Evolutionary conservation across 2,797 vertebrate species (phyloP).

Genomic region (Rhodeus uyekii): DNA sequence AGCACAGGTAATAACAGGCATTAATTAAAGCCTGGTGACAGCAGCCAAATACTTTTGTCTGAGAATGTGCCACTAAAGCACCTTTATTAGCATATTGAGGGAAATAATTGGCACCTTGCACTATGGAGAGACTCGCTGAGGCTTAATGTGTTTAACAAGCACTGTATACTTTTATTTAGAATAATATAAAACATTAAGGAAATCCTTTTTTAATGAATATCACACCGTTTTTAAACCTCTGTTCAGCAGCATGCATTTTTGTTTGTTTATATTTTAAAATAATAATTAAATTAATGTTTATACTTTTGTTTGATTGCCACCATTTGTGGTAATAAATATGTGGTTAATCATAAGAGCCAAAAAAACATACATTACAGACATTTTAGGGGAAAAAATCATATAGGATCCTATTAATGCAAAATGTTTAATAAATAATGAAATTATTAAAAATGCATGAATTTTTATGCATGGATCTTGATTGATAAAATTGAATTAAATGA

Average conservation of each 20-base stretch:
- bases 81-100: constrained; percentile 42
- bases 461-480: not conserved
- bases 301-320: not conserved
- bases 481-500: not conserved
- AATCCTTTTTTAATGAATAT: not conserved
- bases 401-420: not conserved
- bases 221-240: not conserved
- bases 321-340: not conserved
- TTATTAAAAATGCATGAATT: not conserved
- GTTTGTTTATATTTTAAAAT: not conserved
- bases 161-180: not conserved
- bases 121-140: not conserved
- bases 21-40: constrained; percentile 60
- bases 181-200: not conserved
- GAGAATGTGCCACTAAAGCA: not conserved
- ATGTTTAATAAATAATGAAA: not conserved
- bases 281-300: not conserved
- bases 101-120: constrained; percentile 33
- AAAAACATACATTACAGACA: not conserved
- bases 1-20: constrained; percentile 60
- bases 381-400: not conserved
- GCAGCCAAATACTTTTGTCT: constrained; percentile 35
- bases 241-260: not conserved
- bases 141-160: not conserved
- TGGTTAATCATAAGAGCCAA: not conserved